Base-by-base conservation (phyloP, 2,797 vertebrate genomes). In the Parotocinclus haroldoi region DNA sequence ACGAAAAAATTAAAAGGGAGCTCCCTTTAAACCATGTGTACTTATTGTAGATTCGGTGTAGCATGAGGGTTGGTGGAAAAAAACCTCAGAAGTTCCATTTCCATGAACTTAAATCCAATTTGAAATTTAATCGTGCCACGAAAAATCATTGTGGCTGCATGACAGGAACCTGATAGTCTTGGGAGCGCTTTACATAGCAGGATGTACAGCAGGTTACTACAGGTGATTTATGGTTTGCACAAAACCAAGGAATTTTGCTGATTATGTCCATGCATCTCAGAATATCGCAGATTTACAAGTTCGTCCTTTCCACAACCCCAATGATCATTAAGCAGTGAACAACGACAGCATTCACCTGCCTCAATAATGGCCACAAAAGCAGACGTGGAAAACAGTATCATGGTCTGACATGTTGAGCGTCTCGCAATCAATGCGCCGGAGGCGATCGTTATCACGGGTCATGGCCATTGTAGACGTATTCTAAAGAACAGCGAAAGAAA, bases 211-310 rank as follows among this genome's bases (percentile, higher is more conserved):
- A 38, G 7, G 11, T 48, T 48, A 55, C 68, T 49, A 55, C 40
- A 48, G 7, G 12, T 76, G 68, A 71, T 76, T 74, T 78, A 78
- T 71, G 36, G 62, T 55, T 27, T 9, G 42, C 50, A 66, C 57
- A 68, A 70, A 65, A 68, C 57, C 50, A 38, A 58, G 58, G 60
- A 73, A 68, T 68, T 56, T 17, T 42, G 39, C 67, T 17, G 64
- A 78, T 73, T 67, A 59, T n/a, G 27, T 64, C 49, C 57, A 58
- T 16, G 50, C 56, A 59, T 42, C 64, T 73, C 64, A 51, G 14
- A 42, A 19, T 18, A 27, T 27, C 4, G 0, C 37, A 50, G 60
- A 75, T 71, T 71, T 75, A 76, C 19, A 53, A 71, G 73, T 70
- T 71, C 68, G 67, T 68, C 64, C 63, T 68, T 36, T 3, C 50